Evolutionary conservation across 1,140 invertebrate species (phyloP).

Genomic region (Cydia pomonella): DNA sequence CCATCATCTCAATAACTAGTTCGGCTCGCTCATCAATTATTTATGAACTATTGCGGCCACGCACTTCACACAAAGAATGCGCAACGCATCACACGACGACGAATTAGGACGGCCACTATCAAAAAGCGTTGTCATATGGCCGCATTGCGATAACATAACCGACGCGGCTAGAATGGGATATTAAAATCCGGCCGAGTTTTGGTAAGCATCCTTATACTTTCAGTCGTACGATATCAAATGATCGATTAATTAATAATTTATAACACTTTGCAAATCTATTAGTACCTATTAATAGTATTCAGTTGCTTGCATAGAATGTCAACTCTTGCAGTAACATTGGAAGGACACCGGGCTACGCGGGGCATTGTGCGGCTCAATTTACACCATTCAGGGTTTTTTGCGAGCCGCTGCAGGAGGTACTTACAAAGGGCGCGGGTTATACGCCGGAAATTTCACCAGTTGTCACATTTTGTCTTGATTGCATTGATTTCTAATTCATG

Average conservation of each 20-base stretch:
- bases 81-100: not conserved
- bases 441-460: conserved; percentile 15
- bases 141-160: not conserved
- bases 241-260: not conserved
- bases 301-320: not conserved
- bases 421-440: conserved; percentile 11
- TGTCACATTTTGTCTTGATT: not conserved
- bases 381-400: conserved; percentile 20
- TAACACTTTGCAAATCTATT: not conserved
- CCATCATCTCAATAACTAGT: conserved; percentile 28
- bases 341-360: not conserved
- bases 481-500: not conserved
- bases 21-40: conserved; percentile 28
- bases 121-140: not conserved
- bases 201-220: not conserved
- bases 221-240: not conserved
- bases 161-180: not conserved
- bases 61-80: conserved; percentile 2
- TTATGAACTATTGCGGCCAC: conserved; percentile 18
- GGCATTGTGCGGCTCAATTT: conserved; percentile 23
- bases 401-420: not conserved
- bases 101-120: not conserved
- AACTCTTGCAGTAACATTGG: conserved; percentile 15
- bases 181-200: not conserved
- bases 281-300: not conserved